Base-by-base conservation (phyloP, 2,113 vertebrate species). In the Calcarius ornatus region DNA sequence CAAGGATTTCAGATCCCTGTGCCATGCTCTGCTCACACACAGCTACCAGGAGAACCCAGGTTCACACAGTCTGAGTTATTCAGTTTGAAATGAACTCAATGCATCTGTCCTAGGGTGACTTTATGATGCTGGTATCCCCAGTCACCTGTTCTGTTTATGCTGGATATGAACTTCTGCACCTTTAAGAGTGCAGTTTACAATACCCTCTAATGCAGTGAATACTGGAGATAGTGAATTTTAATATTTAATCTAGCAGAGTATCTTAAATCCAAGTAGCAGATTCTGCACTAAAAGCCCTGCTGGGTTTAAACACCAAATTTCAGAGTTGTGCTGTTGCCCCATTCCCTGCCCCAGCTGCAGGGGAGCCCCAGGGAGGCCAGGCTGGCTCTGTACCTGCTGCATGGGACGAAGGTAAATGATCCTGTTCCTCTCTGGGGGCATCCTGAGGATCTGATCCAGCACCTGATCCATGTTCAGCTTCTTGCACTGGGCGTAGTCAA, bases 361-460 rank as follows among this genome's bases (percentile, higher is more conserved):
- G 28, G 50, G 13, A 8, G 2, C 28, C 23, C 60, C 2, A 23
- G 30, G 21, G n/a, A 54, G 72, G 3, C 12, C 47, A 79, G 75
- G 53, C 4, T 60, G 21, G 18, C 2, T 35, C 13, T 20, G 65
- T 72, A 99, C 99, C 99, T 99, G 99, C 95, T 99, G 99, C 99
- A 99, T 99, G 12, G 99, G 99, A 10, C 99, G 99, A 94, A 99
- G 98, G 94, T 99, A 99, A 89, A 99, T 99, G 90, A 99, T 99
- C 27, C 99, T 98, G 95, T 99, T 99, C 96, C 99, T 98, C 95
- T 99, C 99, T 0, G 99, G 99, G 37, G 99, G 99, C 98, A 99
- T 99, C 86, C 98, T 98, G 38, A 99, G 98, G 72, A 99, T 99
- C 96, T 99, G 99, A 96, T 99, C 99, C 89, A 99, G 97, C 27